phyloP scores from a whole-genome alignment of 2,113 vertebrate species.

The Cottus gobio region DNA sequence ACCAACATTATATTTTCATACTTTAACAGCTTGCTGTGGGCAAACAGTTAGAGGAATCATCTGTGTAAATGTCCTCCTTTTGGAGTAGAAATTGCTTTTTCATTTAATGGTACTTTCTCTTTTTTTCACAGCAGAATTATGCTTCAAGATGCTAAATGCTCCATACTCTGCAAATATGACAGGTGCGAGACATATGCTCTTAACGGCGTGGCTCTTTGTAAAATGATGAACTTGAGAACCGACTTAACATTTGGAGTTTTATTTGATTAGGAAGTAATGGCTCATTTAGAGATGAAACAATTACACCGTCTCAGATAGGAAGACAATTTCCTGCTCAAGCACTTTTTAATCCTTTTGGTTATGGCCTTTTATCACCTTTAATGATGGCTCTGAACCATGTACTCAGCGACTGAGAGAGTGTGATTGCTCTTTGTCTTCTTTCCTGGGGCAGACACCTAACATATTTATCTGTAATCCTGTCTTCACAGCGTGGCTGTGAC shows the following conservation, averaged over 20 bases:
- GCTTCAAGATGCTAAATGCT: background rate
- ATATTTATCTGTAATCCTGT: constrained; percentile 80
- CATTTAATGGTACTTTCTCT: background rate
- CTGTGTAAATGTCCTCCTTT: background rate
- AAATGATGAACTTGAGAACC: constrained; percentile 18
- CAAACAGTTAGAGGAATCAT: background rate
- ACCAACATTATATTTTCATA: background rate
- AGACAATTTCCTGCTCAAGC: constrained; percentile 72
- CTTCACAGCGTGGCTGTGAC: constrained; percentile 73
- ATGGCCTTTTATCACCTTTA: constrained; percentile 72
- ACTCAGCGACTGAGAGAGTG: constrained; percentile 53
- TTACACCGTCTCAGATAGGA: constrained; percentile 58
- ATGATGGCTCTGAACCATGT: constrained; percentile 65
- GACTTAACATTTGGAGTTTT: constrained; percentile 38
- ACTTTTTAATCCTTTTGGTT: constrained; percentile 73
- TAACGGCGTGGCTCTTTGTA: constrained; percentile 4
- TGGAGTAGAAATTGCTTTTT: background rate
- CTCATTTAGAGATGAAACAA: constrained; percentile 70
- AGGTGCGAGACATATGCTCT: constrained; percentile 20
- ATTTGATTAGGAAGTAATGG: constrained; percentile 68
- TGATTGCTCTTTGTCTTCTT: constrained; percentile 69
- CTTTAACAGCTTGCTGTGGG: background rate
- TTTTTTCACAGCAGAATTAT: constrained; percentile 35
- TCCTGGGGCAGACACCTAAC: constrained; percentile 76
- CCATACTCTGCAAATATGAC: constrained; percentile 3